Conservation (phyloP, 1,140 invertebrate genomes). For the Trypoxylus dichotomus region DNA sequence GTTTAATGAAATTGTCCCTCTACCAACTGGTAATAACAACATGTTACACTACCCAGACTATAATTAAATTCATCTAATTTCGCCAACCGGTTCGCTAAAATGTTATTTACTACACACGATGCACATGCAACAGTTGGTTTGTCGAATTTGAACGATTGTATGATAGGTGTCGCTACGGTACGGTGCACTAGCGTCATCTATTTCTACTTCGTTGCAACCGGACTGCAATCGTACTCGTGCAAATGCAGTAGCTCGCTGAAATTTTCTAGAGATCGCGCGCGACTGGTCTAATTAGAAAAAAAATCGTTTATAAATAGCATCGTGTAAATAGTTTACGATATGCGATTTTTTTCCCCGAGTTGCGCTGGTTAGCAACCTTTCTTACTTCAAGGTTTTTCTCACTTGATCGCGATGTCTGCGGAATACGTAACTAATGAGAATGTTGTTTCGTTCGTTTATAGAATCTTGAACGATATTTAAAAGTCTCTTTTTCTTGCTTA, state of each 20-base stretch:
- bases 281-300: not conserved
- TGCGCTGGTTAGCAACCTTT: constrained; percentile 17
- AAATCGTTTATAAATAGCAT: constrained; percentile 16
- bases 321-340: constrained; percentile 4
- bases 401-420: not conserved
- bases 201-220: not conserved
- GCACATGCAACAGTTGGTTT: constrained; percentile 14
- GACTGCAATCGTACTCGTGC: not conserved
- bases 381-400: constrained; percentile 9
- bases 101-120: not conserved
- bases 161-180: constrained; percentile 11
- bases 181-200: constrained; percentile 1
- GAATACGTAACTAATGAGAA: constrained; percentile 8
- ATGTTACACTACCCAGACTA: not conserved
- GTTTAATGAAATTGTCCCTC: not conserved
- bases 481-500: not conserved
- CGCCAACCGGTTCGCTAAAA: not conserved
- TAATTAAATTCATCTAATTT: constrained; percentile 10
- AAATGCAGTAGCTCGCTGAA: not conserved
- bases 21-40: not conserved
- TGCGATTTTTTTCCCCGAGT: not conserved
- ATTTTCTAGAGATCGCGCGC: not conserved
- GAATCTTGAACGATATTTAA: not conserved
- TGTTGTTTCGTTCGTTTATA: not conserved
- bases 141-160: not conserved